These are phyloP conservation scores for Zaprionus ornatus DNA, from an alignment of 1,140 invertebrate species.

Conservation along the genomic window DNA sequence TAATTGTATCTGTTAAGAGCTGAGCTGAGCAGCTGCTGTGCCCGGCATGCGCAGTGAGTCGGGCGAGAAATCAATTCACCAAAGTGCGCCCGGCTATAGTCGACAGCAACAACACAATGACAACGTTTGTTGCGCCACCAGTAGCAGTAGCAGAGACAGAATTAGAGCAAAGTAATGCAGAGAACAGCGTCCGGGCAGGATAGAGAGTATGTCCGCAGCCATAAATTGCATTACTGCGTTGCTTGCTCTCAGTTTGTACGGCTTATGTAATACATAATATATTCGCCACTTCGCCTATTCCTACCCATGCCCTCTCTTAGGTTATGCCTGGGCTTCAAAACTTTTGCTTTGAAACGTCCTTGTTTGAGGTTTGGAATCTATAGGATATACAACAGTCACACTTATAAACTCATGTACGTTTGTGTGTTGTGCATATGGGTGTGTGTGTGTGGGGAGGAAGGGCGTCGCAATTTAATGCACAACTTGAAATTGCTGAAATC, in stretches of 20 bases:
- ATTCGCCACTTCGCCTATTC: not conserved
- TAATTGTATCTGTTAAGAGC: constrained; percentile 47
- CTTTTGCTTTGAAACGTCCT: constrained; percentile 70
- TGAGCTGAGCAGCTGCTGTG: constrained; percentile 24
- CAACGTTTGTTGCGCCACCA: constrained; percentile 62
- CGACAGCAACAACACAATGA: constrained; percentile 17
- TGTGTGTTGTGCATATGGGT: too few relatives aligned
- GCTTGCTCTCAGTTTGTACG: constrained; percentile 7
- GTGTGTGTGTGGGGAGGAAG: not conserved
- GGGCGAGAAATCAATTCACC: constrained; percentile 81
- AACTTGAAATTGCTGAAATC: constrained; percentile 65
- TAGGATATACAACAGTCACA: not conserved
- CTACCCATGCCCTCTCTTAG: not conserved
- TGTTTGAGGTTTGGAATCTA: constrained; percentile 65
- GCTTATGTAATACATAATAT: constrained; percentile 68
- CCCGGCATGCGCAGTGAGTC: constrained; percentile 77
- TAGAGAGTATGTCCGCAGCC: constrained; percentile 15
- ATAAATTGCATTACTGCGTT: constrained; percentile 78
- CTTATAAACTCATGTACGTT: not conserved
- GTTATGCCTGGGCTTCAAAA: constrained; percentile 36
- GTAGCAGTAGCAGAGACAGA: constrained; percentile 10
- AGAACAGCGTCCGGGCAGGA: constrained; percentile 19
- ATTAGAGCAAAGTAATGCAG: constrained; percentile 48
- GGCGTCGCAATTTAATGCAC: constrained; percentile 33
- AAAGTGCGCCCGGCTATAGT: constrained; percentile 72